These are phyloP conservation scores for Aspidiotus destructor DNA, from an alignment of 2,888 invertebrate genomes.

Conservation along the genomic window DNA sequence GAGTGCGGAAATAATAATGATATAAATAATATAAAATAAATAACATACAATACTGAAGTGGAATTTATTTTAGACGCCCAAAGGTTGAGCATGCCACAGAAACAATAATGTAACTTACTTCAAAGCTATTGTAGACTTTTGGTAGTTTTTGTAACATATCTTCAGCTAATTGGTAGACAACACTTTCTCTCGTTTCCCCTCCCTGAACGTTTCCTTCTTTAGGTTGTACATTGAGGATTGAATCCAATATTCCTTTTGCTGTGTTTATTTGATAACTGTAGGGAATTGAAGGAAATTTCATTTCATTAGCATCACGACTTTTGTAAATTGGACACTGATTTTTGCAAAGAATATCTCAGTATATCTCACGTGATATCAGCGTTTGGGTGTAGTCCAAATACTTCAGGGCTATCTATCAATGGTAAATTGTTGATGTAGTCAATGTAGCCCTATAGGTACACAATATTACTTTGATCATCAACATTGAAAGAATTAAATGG, in stretches of 20 bases:
- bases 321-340: neutral
- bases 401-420: conserved; percentile 81
- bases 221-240: conserved; percentile 92
- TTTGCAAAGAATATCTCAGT: neutral
- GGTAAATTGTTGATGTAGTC: conserved; percentile 81
- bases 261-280: conserved; percentile 83
- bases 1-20: too few relatives aligned
- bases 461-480: conserved; percentile 7
- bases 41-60: too few relatives aligned
- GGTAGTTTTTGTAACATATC: conserved; percentile 87
- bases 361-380: conserved; percentile 77
- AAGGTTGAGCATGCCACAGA: neutral
- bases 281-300: conserved; percentile 7
- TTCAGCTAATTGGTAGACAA: conserved; percentile 82
- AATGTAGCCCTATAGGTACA: conserved; percentile 54
- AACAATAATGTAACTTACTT: conserved; percentile 44
- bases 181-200: conserved; percentile 84
- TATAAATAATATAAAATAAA: too few relatives aligned
- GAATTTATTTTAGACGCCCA: too few relatives aligned
- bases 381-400: conserved; percentile 91
- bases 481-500: too few relatives aligned
- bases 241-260: conserved; percentile 84
- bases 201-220: conserved; percentile 86
- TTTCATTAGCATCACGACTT: neutral
- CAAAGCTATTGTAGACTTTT: conserved; percentile 74